Percentiles rank a stretch among this genome's conserved stretches.
Conservation (phyloP, 2,797 vertebrate genomes). For the Eidolon dupreanum region DNA sequence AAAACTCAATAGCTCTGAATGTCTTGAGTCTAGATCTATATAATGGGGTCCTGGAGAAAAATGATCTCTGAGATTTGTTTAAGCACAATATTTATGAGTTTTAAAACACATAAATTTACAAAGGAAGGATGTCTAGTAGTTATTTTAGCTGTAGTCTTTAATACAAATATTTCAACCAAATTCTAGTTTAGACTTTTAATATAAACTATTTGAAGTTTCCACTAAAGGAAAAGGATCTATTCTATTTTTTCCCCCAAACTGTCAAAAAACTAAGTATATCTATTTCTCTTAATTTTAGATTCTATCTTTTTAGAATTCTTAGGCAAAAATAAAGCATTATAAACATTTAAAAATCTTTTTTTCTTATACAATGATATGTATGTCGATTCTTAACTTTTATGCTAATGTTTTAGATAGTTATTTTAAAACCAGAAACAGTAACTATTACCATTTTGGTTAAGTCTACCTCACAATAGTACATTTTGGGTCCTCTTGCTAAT, state of each 20-base stretch:
- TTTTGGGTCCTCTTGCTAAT: constrained; percentile 77
- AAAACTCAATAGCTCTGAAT: not conserved
- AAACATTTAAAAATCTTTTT: not conserved
- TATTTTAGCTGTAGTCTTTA: not conserved
- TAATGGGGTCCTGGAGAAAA: not conserved
- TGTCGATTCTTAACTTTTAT: not conserved
- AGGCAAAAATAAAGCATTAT: not conserved
- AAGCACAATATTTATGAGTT: not conserved
- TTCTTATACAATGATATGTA: not conserved
- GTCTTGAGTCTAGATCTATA: not conserved
- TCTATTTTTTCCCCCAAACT: not conserved
- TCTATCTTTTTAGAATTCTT: not conserved
- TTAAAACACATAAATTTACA: not conserved
- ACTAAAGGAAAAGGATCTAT: not conserved
- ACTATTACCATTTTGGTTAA: constrained; percentile 72
- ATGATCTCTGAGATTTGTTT: not conserved
- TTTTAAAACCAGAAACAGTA: constrained; percentile 48
- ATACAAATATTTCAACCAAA: not conserved
- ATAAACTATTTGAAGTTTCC: not conserved
- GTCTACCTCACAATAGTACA: constrained; percentile 69
- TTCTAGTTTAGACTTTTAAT: not conserved
- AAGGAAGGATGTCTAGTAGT: not conserved
- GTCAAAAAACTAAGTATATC: not conserved
- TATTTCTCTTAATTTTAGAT: not conserved
- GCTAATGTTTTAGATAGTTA: not conserved